Evolutionary conservation across 23 tunicate species (phyloP).

Genomic region (Aplidium turbinatum): DNA sequence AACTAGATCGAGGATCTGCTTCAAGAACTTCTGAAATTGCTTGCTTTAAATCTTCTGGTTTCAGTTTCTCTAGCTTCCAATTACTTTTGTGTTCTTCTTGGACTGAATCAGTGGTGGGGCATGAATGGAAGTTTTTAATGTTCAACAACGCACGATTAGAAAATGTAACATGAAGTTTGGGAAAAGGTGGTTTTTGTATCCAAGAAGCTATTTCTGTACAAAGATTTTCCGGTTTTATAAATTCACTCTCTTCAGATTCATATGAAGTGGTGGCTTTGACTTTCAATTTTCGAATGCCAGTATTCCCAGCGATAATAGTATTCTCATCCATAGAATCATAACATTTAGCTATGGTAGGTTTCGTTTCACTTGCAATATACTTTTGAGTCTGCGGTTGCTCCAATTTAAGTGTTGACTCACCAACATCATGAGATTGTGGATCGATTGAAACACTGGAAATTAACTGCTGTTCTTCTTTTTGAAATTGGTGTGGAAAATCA

Average conservation of each 20-base stretch:
- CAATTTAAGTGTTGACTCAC: not conserved
- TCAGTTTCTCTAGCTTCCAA: conserved; percentile 16
- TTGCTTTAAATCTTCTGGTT: conserved; percentile 31
- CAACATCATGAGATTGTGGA: not conserved
- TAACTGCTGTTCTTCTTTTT: not conserved
- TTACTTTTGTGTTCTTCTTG: not conserved
- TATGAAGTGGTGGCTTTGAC: not conserved
- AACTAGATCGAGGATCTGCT: conserved; percentile 86
- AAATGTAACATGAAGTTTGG: conserved; percentile 41
- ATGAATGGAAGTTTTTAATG: conserved; percentile 15
- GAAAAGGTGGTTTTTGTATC: conserved; percentile 24
- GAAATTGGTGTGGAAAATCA: conserved; percentile 42
- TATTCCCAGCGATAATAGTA: too few species aligned
- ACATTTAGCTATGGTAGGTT: not conserved
- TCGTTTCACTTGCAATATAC: not conserved
- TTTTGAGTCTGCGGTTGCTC: not conserved
- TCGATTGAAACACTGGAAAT: too few species aligned
- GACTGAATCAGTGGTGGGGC: not conserved
- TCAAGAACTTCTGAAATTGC: conserved; percentile 57
- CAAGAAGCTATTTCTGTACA: conserved; percentile 22
- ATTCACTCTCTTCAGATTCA: not conserved
- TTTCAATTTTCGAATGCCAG: too few species aligned
- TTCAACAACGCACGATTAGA: conserved; percentile 59
- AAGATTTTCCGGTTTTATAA: not conserved
- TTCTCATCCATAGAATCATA: too few species aligned